These are phyloP conservation scores for Danaus chrysippus DNA, from an alignment of 2,888 invertebrate species.

Conservation along the genomic window DNA sequence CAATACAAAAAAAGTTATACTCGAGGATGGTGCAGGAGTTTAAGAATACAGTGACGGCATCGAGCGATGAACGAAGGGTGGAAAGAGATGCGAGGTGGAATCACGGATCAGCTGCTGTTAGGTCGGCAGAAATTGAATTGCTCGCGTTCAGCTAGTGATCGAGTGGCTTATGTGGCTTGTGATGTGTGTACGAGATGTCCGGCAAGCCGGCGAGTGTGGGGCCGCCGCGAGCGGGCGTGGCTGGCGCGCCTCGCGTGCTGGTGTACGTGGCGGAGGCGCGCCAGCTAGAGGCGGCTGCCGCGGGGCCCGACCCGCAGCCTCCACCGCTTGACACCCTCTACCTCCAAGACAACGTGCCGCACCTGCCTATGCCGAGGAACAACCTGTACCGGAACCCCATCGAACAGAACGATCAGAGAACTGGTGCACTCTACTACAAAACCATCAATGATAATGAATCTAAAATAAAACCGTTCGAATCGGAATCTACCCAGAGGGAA, in stretches of 20 bases:
- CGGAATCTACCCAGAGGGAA: constrained; percentile 50
- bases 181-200: constrained; percentile 87
- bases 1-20: constrained; percentile 48
- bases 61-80: constrained; percentile 64
- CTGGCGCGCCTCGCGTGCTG: constrained; percentile 74
- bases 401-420: constrained; percentile 49
- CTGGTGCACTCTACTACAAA: constrained; percentile 57
- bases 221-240: constrained; percentile 75
- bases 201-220: constrained; percentile 87
- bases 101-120: constrained; percentile 30
- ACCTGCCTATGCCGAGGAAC: constrained; percentile 47
- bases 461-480: constrained; percentile 51
- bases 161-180: constrained; percentile 76
- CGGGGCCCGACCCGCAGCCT: constrained; percentile 54
- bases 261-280: constrained; percentile 76
- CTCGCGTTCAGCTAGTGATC: constrained; percentile 65
- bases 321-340: constrained; percentile 49
- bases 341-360: constrained; percentile 53
- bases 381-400: constrained; percentile 47
- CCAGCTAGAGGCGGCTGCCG: constrained; percentile 74
- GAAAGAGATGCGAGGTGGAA: constrained; percentile 66
- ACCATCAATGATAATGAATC: constrained; percentile 50
- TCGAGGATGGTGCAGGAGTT: constrained; percentile 66
- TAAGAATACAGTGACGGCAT: constrained; percentile 48
- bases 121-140: constrained; percentile 26